A percentile compares a stretch with the other conserved stretches of the same genome.
Evolutionary conservation across 2,888 invertebrate genomes (phyloP).

Genomic region (Archips xylosteana): DNA sequence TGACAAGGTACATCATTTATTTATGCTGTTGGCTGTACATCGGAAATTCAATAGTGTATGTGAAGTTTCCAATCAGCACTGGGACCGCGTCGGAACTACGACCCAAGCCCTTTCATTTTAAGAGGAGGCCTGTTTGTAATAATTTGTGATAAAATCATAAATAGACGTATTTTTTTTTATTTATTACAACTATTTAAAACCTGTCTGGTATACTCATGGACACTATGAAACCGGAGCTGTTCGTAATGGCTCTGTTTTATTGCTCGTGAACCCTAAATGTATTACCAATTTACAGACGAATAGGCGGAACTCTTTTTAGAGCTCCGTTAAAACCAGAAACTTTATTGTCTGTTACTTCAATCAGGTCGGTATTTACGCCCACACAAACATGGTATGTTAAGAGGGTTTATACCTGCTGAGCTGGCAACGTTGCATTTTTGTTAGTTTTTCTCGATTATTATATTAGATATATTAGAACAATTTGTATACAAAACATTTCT

Average conservation of each 20-base stretch:
- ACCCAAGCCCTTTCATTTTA: no score
- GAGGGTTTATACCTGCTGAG: no score
- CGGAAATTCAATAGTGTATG: no score
- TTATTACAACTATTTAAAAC: not conserved
- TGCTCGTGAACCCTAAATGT: constrained; percentile 38
- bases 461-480: no score
- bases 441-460: no score
- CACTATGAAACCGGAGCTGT: constrained; percentile 11
- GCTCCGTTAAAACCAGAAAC: constrained; percentile 21
- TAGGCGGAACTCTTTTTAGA: constrained; percentile 33
- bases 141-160: not conserved
- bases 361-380: constrained; percentile 15
- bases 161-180: not conserved
- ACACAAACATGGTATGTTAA: not conserved
- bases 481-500: no score
- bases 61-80: no score
- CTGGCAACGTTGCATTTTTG: no score
- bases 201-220: not conserved
- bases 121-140: not conserved
- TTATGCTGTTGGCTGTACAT: no score
- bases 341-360: constrained; percentile 27
- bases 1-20: no score
- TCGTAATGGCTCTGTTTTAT: constrained; percentile 26
- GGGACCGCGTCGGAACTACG: no score
- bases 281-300: constrained; percentile 37